Evolutionary conservation across 2,888 invertebrate species (phyloP).

Genomic region (Habroteleia sp.): DNA sequence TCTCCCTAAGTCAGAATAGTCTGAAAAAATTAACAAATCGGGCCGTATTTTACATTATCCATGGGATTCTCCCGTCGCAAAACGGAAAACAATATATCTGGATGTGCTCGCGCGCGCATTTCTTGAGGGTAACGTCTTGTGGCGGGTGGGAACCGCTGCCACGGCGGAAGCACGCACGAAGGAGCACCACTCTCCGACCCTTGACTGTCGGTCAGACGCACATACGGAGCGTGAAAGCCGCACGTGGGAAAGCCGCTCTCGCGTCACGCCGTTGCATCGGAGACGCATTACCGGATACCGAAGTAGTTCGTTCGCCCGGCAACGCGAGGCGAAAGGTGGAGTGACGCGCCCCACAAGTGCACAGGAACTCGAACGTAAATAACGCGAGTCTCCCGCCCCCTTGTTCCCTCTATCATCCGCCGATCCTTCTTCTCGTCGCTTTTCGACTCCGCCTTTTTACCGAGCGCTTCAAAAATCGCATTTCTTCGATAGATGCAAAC

Average conservation of each 20-base stretch:
- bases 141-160: constrained; percentile 70
- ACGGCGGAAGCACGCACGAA: constrained; percentile 75
- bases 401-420: background rate
- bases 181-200: constrained; percentile 73
- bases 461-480: no score
- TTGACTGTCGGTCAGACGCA: constrained; percentile 73
- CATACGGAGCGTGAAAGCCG: constrained; percentile 66
- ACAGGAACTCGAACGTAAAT: constrained; percentile 56
- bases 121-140: constrained; percentile 60
- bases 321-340: constrained; percentile 46
- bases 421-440: constrained; percentile 6
- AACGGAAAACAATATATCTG: constrained; percentile 47
- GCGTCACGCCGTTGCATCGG: constrained; percentile 57
- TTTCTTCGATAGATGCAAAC: no score
- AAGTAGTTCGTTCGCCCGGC: constrained; percentile 58
- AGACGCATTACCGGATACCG: constrained; percentile 61
- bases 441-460: constrained; percentile 13
- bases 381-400: constrained; percentile 25
- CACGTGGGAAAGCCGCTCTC: constrained; percentile 71
- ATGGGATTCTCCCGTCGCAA: constrained; percentile 26
- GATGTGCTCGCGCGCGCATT: constrained; percentile 28
- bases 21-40: no score
- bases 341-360: constrained; percentile 53
- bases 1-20: no score
- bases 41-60: constrained; percentile 24